Base-by-base conservation (phyloP, 1,140 invertebrate genomes). In the Aphelenchoides avenae region DNA sequence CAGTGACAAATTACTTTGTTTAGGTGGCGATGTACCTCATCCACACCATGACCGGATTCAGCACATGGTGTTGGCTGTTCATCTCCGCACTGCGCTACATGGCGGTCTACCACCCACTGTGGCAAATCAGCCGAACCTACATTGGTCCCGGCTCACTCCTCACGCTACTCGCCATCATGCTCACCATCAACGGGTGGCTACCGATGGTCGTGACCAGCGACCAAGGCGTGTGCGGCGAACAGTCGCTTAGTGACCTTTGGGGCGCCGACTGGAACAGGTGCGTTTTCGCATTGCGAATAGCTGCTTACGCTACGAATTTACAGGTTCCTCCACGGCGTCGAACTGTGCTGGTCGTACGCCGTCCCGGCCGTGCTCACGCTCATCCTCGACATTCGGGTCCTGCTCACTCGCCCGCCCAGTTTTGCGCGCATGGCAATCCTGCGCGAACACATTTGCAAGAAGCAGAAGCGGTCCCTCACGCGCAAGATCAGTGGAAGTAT, bases 11-110 rank as follows among this genome's bases (percentile, higher is more conserved):
- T n/a, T n/a, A n/a, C n/a, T n/a, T 15, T n/a, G 33, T 42, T 64
- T 56, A 62, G 61, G 30, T 64, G 2, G 52, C 46, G 2, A 47
- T 66, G n/a, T 64, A 37, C 40, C 63, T 64, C 5, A 64, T 64
- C 29, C 61, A 64, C 40, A 59, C 63, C 31, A 47, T 64, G 53
- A 64, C 61, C 27, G 62, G 57, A 6, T 57, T 64, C 20, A 66
- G 62, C 26, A 64, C 61, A 5, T 64, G 61, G 61, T 66, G 63
- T 44, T 64, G 61, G 61, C 56, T 64, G 31, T 64, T 64, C 39
- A 49, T 64, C 27, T 64, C 61, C 20, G 62, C 61, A 11, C 31
- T 66, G 22, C 55, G 61, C 9, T 64, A 64, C 54, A 64, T 64
- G 42, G 61, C 61, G 27, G 61, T 64, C 39, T 64, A 64, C 31